Conservation (phyloP, 2,797 vertebrate genomes). For the Masticophis lateralis region DNA sequence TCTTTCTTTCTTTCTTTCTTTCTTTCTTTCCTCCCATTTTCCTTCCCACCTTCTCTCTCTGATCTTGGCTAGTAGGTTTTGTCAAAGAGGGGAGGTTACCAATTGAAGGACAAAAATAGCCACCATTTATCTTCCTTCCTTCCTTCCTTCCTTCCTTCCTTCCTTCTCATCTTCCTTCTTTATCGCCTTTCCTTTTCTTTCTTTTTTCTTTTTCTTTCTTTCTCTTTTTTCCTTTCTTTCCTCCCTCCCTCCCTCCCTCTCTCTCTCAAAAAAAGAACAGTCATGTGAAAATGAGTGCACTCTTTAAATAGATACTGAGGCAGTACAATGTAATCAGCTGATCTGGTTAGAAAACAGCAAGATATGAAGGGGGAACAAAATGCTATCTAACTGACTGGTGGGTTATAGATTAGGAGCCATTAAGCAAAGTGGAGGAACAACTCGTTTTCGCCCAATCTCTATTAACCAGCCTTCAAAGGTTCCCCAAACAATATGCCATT, state of each 20-base stretch:
- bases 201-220: too few species aligned
- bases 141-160: not conserved
- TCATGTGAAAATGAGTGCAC: conserved; percentile 44
- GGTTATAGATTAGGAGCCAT: not conserved
- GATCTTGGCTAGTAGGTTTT: not conserved
- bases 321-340: conserved; percentile 31
- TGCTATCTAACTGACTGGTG: not conserved
- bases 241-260: too few species aligned
- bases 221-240: too few species aligned
- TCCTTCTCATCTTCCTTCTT: not conserved
- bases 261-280: not conserved
- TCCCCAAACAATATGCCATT: not conserved
- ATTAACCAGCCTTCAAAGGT: not conserved
- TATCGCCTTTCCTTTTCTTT: too few species aligned
- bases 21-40: too few species aligned
- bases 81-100: not conserved
- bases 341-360: accelerated
- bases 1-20: not conserved
- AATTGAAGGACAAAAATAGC: not conserved
- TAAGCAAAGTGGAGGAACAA: not conserved
- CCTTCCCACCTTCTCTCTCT: too few species aligned
- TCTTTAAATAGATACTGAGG: conserved; percentile 27
- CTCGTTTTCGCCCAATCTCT: not conserved
- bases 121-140: too few species aligned
- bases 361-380: not conserved